Conservation (phyloP, 37 sponge, comb jelly and placozoan genomes). For the Tethya wilhelma region DNA sequence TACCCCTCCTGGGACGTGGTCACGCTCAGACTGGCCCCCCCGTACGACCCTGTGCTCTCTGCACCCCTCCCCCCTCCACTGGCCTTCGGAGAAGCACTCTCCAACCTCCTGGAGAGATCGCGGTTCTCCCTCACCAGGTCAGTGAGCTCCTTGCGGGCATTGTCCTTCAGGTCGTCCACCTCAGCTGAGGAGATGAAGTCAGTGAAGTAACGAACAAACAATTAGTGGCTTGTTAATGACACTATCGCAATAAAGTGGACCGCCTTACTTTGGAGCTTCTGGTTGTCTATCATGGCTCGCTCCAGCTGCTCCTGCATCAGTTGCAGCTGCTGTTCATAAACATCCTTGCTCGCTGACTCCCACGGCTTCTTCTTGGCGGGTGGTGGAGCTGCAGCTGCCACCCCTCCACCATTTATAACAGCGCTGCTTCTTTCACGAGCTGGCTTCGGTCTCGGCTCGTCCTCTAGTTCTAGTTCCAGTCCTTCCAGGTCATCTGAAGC, state of each 20-base stretch:
- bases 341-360: slow-evolving; percentile 27
- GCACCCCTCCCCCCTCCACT: neutral
- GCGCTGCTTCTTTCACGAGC: neutral
- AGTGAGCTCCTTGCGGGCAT: slow-evolving; percentile 10
- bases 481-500: neutral
- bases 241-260: too few relatives aligned
- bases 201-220: too few relatives aligned
- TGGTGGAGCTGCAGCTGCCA: neutral
- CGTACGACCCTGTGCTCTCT: neutral
- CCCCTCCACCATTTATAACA: neutral
- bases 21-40: slow-evolving; percentile 6
- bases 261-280: slow-evolving; percentile 53
- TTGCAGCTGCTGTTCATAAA: slow-evolving; percentile 69
- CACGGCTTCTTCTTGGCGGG: slow-evolving; percentile 11
- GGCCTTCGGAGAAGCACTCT: neutral
- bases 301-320: slow-evolving; percentile 67
- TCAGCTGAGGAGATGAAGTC: too few relatives aligned
- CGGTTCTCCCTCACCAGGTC: slow-evolving; percentile 16
- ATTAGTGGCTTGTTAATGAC: too few relatives aligned
- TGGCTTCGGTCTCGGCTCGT: neutral
- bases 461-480: slow-evolving; percentile 1
- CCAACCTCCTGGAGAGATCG: neutral
- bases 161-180: slow-evolving; percentile 8
- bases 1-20: slow-evolving; percentile 21
- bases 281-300: slow-evolving; percentile 44